Evolutionary conservation across 1,140 invertebrate species (phyloP), one percentile per base, ranked within the genome.

Genomic region (Sminthurinus signatus): DNA sequence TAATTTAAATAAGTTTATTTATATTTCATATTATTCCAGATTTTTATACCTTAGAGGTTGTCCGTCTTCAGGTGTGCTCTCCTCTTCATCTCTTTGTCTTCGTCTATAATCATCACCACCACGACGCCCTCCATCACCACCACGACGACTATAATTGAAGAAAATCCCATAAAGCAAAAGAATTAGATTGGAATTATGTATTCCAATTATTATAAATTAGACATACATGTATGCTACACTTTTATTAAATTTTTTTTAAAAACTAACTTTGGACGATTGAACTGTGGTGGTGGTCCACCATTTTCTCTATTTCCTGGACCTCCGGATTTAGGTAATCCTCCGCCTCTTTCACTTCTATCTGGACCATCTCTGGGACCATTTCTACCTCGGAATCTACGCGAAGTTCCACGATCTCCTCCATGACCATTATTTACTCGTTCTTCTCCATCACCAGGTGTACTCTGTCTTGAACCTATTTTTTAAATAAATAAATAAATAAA

Each of bases 361-460:
- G 56, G 27, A 21, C 55, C 42, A 12, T 48, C 50, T 0, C 55
- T 60, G 0, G 59, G 12, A 15, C 60, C 61, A 32, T 32, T 23
- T 19, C 66, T 39, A 17, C 65, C 69, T 36, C 69, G 52, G 51
- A 36, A 65, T 28, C 66, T 28, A 15, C 66, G 60, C n/a, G 42
- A 44, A 52, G 51, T 48, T 25, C 62, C 66, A 43, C 66, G 31
- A 36, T 36, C 32, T 50, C 50, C 56, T 31, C 60, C 65, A 25
- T 64, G 62, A 12, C 62, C 62, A 28, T 64, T 64, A 32, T 68
- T 63, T 39, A 68, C 57, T 50, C 62, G 36, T 50, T 68, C 66
- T 21, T 68, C 66, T n/a, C 64, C 59, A 28, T 68, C 66, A 15
- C 66, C 66, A 23, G 66, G 66, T 27, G 66, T 68, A 46, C 66